Evolutionary conservation across 2,888 invertebrate genomes (phyloP).

Genomic region (Herminia tarsipennalis): DNA sequence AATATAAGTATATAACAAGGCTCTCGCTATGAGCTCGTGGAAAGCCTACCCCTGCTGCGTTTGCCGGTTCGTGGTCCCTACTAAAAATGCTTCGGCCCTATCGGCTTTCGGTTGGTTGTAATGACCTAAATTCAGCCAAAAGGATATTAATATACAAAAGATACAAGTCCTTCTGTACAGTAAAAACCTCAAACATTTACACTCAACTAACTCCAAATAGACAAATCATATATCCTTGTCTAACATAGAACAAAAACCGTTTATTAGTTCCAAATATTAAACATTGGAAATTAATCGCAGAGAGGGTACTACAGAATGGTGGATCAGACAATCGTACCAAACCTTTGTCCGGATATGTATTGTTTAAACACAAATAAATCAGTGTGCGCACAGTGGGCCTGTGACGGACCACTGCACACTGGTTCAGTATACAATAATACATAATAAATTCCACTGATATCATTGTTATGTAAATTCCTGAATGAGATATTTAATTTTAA

Average conservation of each 20-base stretch:
- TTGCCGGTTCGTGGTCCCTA: too few species aligned
- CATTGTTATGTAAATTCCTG: constrained; percentile 41
- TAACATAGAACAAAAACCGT: constrained; percentile 3
- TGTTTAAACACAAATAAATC: constrained; percentile 46
- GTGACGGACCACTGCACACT: constrained; percentile 36
- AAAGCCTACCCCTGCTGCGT: too few species aligned
- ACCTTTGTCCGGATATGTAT: constrained; percentile 39
- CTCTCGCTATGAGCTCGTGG: too few species aligned
- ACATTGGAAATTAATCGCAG: constrained; percentile 17
- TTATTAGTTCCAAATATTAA: constrained; percentile 15
- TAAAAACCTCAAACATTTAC: constrained; percentile 3
- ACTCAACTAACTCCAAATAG: not conserved
- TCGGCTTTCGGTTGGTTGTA: too few species aligned
- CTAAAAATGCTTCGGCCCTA: too few species aligned
- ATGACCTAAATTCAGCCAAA: not conserved
- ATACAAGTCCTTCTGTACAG: not conserved
- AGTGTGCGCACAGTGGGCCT: constrained; percentile 15
- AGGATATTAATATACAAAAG: too few species aligned
- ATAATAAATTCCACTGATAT: constrained; percentile 37
- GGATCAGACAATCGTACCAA: constrained; percentile 25
- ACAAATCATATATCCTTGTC: constrained; percentile 6
- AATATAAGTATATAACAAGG: too few species aligned
- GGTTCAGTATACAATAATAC: constrained; percentile 35
- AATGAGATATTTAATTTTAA: constrained; percentile 30
- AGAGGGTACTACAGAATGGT: constrained; percentile 19